A percentile compares a stretch with the other conserved stretches of the same genome.
Conservation (phyloP, 92 coral and sea anemone genomes). For the Galaxea fascicularis region DNA sequence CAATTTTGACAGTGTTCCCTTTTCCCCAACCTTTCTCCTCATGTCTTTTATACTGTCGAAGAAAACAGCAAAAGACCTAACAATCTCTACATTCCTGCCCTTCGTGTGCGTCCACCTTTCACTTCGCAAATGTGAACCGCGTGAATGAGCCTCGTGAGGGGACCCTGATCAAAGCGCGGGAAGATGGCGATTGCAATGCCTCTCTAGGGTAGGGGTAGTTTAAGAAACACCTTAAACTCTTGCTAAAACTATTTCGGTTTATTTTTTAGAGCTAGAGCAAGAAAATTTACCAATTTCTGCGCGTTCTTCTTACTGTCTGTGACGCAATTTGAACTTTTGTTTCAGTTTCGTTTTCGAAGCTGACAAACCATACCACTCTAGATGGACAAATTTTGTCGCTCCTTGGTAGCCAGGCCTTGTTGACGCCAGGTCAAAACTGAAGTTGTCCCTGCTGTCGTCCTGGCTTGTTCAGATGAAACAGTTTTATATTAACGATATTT, state of each 20-base stretch:
- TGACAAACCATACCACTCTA: not conserved
- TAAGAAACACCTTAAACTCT: too few relatives aligned
- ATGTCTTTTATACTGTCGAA: slow-evolving; percentile 18
- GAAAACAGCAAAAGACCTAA: not conserved
- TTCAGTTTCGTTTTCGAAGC: not conserved
- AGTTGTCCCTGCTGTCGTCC: too few relatives aligned
- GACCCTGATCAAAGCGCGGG: slow-evolving; percentile 33
- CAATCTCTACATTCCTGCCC: not conserved
- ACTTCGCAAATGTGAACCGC: slow-evolving; percentile 13
- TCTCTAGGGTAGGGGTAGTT: not conserved
- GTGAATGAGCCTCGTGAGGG: slow-evolving; percentile 27
- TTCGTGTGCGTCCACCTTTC: not conserved
- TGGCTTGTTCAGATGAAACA: too few relatives aligned
- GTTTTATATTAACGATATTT: too few relatives aligned
- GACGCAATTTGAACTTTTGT: not conserved
- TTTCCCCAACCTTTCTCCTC: slow-evolving; percentile 23
- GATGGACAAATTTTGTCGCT: not conserved
- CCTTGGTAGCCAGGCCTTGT: slow-evolving; percentile 44
- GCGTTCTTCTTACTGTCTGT: too few relatives aligned
- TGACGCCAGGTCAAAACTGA: too few relatives aligned
- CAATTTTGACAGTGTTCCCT: not conserved
- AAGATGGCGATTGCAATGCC: not conserved
- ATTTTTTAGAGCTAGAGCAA: not conserved
- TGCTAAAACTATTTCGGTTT: too few relatives aligned
- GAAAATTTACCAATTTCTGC: not conserved